Percentiles rank a stretch among this genome's conserved stretches.
These are phyloP conservation scores for Peromyscus californicus DNA, from an alignment of 2,113 vertebrate genomes.

Conservation along the genomic window DNA sequence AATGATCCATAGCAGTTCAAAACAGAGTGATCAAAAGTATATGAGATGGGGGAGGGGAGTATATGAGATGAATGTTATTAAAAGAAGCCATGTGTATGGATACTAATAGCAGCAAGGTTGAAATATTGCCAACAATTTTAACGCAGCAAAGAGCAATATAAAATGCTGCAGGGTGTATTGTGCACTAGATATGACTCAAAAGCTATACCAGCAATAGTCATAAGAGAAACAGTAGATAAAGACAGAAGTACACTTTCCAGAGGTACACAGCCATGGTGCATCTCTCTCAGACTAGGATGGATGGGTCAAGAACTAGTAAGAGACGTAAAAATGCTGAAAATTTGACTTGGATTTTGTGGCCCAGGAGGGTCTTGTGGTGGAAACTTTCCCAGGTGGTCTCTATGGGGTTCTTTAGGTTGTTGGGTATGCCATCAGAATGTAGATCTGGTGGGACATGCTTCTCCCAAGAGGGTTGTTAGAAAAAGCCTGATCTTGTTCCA, in stretches of 20 bases:
- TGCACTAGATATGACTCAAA: background rate
- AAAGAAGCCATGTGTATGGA: background rate
- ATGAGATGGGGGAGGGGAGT: background rate
- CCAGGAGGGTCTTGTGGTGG: background rate
- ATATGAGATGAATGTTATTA: background rate
- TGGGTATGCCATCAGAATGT: background rate
- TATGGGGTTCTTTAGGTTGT: background rate
- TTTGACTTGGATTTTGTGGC: background rate
- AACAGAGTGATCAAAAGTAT: conserved; percentile 5
- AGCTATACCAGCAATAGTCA: background rate
- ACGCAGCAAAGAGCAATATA: background rate
- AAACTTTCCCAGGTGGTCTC: no score
- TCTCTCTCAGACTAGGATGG: background rate
- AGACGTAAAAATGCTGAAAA: background rate
- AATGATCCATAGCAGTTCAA: background rate
- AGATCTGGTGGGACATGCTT: background rate
- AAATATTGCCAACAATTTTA: background rate
- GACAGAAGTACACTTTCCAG: background rate
- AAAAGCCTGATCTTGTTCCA: background rate
- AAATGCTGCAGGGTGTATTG: background rate
- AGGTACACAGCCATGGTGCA: background rate
- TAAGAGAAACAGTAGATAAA: background rate
- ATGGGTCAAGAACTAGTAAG: background rate
- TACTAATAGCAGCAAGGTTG: background rate
- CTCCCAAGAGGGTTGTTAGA: accelerated